Base-by-base conservation (phyloP, 2,113 vertebrate species). In the Heterotilapia buettikoferi region DNA sequence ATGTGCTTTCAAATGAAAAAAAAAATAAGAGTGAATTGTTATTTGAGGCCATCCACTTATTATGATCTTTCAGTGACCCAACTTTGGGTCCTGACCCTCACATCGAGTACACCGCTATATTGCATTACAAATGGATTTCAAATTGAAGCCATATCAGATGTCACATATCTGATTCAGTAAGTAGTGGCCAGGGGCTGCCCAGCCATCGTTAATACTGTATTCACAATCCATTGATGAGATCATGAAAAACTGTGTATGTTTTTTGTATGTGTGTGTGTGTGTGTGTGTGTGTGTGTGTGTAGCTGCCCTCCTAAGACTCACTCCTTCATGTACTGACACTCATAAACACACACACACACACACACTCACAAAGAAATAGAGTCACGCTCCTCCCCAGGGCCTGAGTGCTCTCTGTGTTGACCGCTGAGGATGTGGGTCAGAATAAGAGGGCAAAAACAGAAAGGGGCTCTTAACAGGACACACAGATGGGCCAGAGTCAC, bases 401-500 rank as follows among this genome's bases (percentile, higher is more conserved):
- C 81, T 83, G 84, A 84, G 93, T 93, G 92, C 92, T 93, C 95
- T 96, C 95, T 96, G 88, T 87, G 93, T 91, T 96, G 96, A 96
- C 95, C 94, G 91, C 92, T 91, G 92, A 95, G 94, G 94, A 94
- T 94, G 92, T 86, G 94, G 95, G 94, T 96, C 94, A 94, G 89
- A 93, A 86, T 73, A 78, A 91, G 85, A 94, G 94, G 94, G 94
- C 94, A 93, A 85, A 92, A 87, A 92, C 86, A 88, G 90, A 93
- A 81, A 89, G 87, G 90, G 88, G 91, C 94, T 95, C 96, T 96
- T 96, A 96, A 91, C 82, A 53, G 94, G 84, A 84, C 89, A 92
- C 96, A 96, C 96, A 97, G 96, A 97, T 96, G 96, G 95, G 92
- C 95, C 93, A 88, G 89, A 91, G 93, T 93, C 91, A 52, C 85